A percentile compares a stretch with the other conserved stretches of the same genome.
Conservation (phyloP, 2,888 invertebrate species). For the Epistrophella euchroma region DNA sequence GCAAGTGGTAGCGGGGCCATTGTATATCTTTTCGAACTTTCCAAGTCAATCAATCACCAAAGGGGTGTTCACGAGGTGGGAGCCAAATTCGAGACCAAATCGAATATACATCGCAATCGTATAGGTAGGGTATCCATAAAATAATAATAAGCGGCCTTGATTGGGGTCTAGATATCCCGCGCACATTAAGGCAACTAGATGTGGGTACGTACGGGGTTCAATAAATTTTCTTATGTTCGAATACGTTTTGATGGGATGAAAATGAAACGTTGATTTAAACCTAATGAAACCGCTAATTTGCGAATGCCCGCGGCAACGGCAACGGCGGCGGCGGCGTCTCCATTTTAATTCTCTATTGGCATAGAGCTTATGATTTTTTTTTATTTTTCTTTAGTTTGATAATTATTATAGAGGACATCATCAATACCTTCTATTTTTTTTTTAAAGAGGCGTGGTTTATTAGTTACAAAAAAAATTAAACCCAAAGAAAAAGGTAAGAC, state of each 20-base stretch:
- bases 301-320: constrained; percentile 3
- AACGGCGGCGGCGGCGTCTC: background rate
- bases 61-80: constrained; percentile 74
- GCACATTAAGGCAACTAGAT: background rate
- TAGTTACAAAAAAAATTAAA: background rate
- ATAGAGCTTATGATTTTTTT: background rate
- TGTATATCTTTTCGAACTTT: constrained; percentile 57
- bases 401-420: background rate
- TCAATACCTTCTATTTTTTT: no score
- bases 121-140: no score
- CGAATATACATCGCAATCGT: constrained; percentile 49
- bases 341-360: background rate
- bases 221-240: constrained; percentile 37
- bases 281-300: constrained; percentile 73
- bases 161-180: constrained; percentile 48
- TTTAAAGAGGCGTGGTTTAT: background rate
- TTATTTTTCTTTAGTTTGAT: background rate
- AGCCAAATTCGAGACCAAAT: constrained; percentile 70
- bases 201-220: background rate
- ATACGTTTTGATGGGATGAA: constrained; percentile 64
- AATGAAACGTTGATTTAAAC: constrained; percentile 68
- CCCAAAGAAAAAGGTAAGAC: constrained; percentile 1
- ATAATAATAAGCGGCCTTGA: constrained; percentile 67
- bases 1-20: constrained; percentile 10
- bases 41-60: constrained; percentile 75